These are phyloP conservation scores for Chrysogorgia sp. DNA, from an alignment of 92 coral and sea anemone genomes.

Conservation along the genomic window DNA sequence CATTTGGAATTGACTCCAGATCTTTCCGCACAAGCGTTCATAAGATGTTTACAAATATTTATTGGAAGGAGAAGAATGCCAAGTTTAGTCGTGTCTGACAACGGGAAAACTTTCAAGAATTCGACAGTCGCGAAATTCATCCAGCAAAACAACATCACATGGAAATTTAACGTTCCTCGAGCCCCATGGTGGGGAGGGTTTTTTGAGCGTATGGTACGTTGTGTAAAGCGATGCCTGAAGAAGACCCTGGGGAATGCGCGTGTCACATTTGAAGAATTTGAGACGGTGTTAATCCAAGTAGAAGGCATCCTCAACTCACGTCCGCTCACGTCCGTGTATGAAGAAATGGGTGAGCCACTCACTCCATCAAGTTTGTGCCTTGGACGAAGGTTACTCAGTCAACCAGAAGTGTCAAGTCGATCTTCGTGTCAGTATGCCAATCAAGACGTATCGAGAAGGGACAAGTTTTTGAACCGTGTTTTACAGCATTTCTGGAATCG, in stretches of 20 bases:
- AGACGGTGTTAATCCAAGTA: conserved; percentile 6
- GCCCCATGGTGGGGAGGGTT: conserved; percentile 58
- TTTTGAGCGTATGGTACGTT: conserved; percentile 30
- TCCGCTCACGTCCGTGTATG: conserved; percentile 24
- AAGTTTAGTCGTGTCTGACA: conserved; percentile 54
- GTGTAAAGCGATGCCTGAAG: conserved; percentile 7
- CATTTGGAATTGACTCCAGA: conserved; percentile 9
- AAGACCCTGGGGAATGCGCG: conserved; percentile 9
- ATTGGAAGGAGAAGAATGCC: conserved; percentile 52
- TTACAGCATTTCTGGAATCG: conserved; percentile 49
- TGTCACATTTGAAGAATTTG: too few species aligned
- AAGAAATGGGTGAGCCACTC: conserved; percentile 19
- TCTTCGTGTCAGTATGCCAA: not conserved
- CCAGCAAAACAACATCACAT: conserved; percentile 26
- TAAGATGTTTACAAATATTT: not conserved
- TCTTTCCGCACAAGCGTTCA: too few species aligned
- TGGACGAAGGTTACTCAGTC: conserved; percentile 20
- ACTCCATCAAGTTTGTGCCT: conserved; percentile 16
- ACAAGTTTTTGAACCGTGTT: conserved; percentile 20
- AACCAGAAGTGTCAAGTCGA: not conserved
- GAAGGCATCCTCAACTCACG: conserved; percentile 10
- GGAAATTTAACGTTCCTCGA: conserved; percentile 51
- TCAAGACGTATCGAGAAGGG: conserved; percentile 29
- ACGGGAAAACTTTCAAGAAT: conserved; percentile 54
- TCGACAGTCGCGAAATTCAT: conserved; percentile 25